phyloP scores from a whole-genome alignment of 2,888 invertebrate species.

The Microplitis deprimator region DNA sequence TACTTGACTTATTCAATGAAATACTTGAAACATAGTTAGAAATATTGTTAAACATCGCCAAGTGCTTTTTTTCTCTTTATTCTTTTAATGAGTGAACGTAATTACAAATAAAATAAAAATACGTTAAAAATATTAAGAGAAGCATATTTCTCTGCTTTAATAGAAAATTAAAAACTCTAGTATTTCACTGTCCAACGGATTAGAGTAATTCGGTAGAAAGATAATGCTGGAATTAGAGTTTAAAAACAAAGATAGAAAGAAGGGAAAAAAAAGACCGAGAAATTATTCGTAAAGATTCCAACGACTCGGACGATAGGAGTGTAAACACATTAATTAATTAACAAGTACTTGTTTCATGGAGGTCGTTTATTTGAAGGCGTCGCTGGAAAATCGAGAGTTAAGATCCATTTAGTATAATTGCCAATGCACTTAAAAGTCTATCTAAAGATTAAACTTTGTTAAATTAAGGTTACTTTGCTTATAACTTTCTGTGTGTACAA shows the following conservation, averaged over 20 bases:
- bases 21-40: no score
- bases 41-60: no score
- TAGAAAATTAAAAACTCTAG: not conserved
- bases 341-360: slow-evolving; percentile 38
- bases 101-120: not conserved
- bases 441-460: slow-evolving; percentile 25
- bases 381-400: slow-evolving; percentile 48
- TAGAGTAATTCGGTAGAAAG: not conserved
- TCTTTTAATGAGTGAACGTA: not conserved
- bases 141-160: not conserved
- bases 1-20: not conserved
- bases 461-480: slow-evolving; percentile 37
- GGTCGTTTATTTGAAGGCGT: slow-evolving; percentile 46
- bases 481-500: not conserved
- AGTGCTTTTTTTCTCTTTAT: no score
- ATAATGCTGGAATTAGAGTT: slow-evolving; percentile 10
- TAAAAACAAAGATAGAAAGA: slow-evolving; percentile 10
- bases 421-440: slow-evolving; percentile 43
- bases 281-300: slow-evolving; percentile 40
- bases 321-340: slow-evolving; percentile 60
- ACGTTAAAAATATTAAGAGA: not conserved
- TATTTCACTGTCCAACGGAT: not conserved
- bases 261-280: slow-evolving; percentile 24
- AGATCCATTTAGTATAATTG: slow-evolving; percentile 57
- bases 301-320: slow-evolving; percentile 36